These are phyloP conservation scores for Agriotes lineatus DNA, from an alignment of 2,888 invertebrate species.

Conservation along the genomic window DNA sequence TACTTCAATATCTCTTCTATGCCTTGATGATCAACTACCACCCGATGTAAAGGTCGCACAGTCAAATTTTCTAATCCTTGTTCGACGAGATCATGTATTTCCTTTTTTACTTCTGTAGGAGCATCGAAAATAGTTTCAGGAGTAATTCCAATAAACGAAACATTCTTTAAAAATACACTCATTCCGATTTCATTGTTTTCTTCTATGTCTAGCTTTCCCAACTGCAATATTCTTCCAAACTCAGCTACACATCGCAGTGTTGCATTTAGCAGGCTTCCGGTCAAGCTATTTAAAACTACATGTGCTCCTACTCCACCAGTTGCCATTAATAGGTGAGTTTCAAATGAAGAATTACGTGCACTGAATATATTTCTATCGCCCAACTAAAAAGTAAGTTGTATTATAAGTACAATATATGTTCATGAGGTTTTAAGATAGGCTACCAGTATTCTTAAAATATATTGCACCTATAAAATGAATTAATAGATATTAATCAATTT, in stretches of 20 bases:
- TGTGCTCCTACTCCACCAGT: constrained; percentile 93
- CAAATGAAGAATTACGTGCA: constrained; percentile 78
- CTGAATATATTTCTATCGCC: constrained; percentile 58
- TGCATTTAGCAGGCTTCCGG: constrained; percentile 88
- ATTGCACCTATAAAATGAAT: too few species aligned
- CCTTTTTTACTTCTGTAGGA: constrained; percentile 68
- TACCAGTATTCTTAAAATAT: too few species aligned
- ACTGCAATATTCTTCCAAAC: constrained; percentile 83
- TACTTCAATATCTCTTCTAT: constrained; percentile 77
- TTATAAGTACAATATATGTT: too few species aligned
- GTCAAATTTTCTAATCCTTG: constrained; percentile 75
- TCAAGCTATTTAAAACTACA: constrained; percentile 89
- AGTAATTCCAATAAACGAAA: constrained; percentile 83
- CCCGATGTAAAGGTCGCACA: constrained; percentile 77
- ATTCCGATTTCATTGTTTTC: constrained; percentile 78
- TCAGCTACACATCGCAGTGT: constrained; percentile 73
- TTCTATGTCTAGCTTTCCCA: constrained; percentile 86
- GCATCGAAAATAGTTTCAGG: constrained; percentile 76
- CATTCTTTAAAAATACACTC: constrained; percentile 80
- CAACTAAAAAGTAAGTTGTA: constrained; percentile 51
- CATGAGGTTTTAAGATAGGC: too few species aligned
- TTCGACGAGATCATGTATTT: constrained; percentile 70
- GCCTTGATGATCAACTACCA: constrained; percentile 74
- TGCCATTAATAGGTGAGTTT: constrained; percentile 81
- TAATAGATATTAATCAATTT: too few species aligned